phyloP scores from a whole-genome alignment of 2,113 vertebrate species.

The Mesembrinibis cayennensis region DNA sequence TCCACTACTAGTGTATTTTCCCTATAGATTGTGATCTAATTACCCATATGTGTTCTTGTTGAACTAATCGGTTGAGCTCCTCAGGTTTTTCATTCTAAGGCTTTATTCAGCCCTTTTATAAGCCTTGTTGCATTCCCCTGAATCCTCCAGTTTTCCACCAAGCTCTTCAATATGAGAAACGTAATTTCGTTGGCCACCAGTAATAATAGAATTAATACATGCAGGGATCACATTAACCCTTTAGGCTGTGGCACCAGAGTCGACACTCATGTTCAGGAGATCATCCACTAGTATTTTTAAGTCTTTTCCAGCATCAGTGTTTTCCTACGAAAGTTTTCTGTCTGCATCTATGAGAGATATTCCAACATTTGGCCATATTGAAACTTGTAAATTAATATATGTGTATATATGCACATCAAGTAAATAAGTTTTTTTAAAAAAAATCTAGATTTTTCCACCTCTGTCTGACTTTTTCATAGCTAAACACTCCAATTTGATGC shows the following conservation, averaged over 20 bases:
- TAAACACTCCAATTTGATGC: neutral
- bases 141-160: neutral
- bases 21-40: neutral
- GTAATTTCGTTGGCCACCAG: neutral
- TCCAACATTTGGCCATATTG: neutral
- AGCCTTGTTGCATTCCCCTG: neutral
- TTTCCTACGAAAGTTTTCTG: neutral
- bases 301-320: neutral
- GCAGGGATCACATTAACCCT: neutral
- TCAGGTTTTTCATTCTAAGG: neutral
- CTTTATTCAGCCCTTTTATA: neutral
- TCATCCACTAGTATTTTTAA: neutral
- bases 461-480: neutral
- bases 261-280: neutral
- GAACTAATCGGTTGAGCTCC: neutral
- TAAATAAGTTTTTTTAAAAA: accelerated
- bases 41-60: neutral
- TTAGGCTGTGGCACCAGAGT: neutral
- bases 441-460: neutral
- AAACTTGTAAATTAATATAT: neutral
- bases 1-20: neutral
- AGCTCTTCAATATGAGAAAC: neutral
- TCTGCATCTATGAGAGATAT: neutral
- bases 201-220: neutral
- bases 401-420: neutral